phyloP scores from a whole-genome alignment of 2,113 vertebrate species.

The Calonectris borealis region DNA sequence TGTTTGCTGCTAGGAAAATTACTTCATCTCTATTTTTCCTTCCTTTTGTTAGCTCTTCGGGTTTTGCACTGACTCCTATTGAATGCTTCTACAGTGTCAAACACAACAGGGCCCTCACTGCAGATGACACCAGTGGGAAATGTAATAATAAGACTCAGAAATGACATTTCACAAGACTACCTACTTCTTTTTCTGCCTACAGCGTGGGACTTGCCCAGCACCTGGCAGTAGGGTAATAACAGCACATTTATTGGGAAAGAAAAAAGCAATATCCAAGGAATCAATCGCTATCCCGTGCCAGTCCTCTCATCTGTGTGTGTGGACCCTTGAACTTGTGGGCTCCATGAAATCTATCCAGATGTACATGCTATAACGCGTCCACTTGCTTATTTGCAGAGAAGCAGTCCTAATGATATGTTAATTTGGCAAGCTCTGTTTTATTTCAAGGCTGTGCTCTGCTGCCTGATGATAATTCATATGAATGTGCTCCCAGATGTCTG shows the following conservation, averaged over 20 bases:
- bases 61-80: conserved; percentile 14
- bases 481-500: not conserved
- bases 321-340: not conserved
- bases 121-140: conserved; percentile 26
- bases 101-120: not conserved
- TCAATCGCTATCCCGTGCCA: not conserved
- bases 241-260: not conserved
- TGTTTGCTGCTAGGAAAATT: conserved; percentile 50
- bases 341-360: not conserved
- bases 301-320: not conserved
- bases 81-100: conserved; percentile 29
- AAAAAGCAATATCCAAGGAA: not conserved
- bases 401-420: not conserved
- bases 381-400: not conserved
- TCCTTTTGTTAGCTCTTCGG: conserved; percentile 45
- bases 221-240: not conserved
- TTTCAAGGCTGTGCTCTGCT: conserved; percentile 1
- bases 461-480: not conserved
- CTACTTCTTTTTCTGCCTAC: not conserved
- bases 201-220: not conserved
- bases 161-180: not conserved
- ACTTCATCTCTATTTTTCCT: conserved; percentile 45
- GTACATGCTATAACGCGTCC: not conserved
- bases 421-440: not conserved
- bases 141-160: not conserved